Conservation (phyloP, 2,797 vertebrate species). For the Lithobates pipiens region DNA sequence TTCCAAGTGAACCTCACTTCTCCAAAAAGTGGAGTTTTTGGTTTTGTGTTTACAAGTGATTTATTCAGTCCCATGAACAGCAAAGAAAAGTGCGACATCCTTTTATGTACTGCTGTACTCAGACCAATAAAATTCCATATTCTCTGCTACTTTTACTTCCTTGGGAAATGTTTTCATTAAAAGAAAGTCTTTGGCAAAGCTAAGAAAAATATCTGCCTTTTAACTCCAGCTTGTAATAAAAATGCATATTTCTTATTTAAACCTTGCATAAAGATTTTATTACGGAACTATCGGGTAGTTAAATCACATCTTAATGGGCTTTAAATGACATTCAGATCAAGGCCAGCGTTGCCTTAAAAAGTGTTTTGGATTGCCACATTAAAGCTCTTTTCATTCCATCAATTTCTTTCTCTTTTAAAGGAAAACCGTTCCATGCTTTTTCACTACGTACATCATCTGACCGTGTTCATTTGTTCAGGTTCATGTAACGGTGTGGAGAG, state of each 20-base stretch:
- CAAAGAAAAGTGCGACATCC: neutral
- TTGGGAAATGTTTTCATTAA: conserved; percentile 7
- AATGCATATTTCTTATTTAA: conserved; percentile 17
- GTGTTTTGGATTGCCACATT: neutral
- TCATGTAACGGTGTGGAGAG: neutral
- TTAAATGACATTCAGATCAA: conserved; percentile 16
- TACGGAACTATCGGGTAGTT: conserved; percentile 3
- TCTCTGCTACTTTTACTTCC: neutral
- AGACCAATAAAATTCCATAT: neutral
- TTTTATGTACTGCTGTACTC: neutral
- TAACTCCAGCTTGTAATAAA: conserved; percentile 5
- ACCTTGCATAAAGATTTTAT: conserved; percentile 35
- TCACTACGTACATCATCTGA: neutral
- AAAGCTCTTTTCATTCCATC: neutral
- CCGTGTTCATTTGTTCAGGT: neutral
- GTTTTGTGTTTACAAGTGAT: neutral
- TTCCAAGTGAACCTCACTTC: neutral
- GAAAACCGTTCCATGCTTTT: neutral
- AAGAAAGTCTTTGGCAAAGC: neutral
- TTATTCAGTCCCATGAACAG: neutral
- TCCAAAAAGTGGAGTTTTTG: neutral
- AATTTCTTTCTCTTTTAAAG: neutral
- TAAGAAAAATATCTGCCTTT: neutral
- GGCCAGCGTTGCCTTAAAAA: conserved; percentile 3
- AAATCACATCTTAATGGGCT: conserved; percentile 24